These are phyloP conservation scores for Cynocephalus volans DNA, from an alignment of 2,113 vertebrate species.

Conservation along the genomic window DNA sequence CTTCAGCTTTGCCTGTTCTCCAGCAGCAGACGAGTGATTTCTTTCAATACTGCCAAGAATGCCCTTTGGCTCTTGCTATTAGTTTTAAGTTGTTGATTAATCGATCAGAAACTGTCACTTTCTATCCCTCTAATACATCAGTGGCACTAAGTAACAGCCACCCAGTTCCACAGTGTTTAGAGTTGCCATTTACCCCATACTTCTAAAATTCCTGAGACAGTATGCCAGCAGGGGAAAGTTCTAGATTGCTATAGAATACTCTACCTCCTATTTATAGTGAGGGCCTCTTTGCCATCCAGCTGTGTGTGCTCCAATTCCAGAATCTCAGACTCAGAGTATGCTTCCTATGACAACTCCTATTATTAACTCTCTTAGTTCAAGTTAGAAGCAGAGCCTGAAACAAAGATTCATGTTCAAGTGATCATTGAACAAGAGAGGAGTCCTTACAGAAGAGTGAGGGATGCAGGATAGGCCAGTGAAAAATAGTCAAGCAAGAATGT, in stretches of 20 bases:
- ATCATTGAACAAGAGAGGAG: background rate
- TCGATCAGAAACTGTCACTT: background rate
- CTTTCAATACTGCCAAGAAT: background rate
- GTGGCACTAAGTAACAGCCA: background rate
- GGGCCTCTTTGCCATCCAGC: background rate
- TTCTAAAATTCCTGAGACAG: background rate
- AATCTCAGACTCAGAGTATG: background rate
- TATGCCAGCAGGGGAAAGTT: background rate
- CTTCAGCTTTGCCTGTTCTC: background rate
- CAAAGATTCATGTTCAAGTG: background rate
- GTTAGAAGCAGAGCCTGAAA: background rate
- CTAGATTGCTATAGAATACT: background rate
- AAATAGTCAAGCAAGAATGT: background rate
- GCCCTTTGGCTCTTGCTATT: background rate
- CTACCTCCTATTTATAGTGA: background rate
- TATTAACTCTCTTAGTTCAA: background rate
- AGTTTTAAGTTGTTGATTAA: constrained; percentile 4
- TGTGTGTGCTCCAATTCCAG: background rate
- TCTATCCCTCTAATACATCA: background rate
- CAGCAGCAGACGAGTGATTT: background rate
- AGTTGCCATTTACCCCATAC: background rate
- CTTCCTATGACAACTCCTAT: background rate
- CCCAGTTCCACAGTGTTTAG: background rate
- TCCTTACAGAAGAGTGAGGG: background rate
- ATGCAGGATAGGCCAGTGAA: background rate